Evolutionary conservation across 2,113 vertebrate genomes (phyloP).

Genomic region (Pimephales promelas): DNA sequence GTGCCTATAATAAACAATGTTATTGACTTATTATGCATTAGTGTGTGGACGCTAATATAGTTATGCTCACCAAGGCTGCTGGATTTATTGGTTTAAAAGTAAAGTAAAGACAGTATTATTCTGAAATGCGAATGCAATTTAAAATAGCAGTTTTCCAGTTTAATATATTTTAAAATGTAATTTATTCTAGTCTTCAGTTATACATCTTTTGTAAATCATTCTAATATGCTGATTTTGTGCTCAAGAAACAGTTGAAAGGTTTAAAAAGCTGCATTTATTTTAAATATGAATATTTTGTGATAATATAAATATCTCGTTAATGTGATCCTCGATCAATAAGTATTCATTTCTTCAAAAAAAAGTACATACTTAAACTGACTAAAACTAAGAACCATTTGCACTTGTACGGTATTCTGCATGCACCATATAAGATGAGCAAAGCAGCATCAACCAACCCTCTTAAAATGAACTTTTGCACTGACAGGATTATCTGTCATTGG

Average conservation of each 20-base stretch:
- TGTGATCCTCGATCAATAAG: neutral
- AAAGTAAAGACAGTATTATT: no score
- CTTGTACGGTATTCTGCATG: neutral
- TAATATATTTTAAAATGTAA: no score
- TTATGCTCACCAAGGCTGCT: no score
- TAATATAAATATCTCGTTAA: neutral
- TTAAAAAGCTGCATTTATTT: no score
- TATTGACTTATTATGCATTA: no score
- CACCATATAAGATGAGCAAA: neutral
- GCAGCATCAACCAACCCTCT: neutral
- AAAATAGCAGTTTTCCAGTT: neutral
- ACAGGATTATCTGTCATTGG: neutral
- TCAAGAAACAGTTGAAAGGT: neutral
- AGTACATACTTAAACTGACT: neutral
- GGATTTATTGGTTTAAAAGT: no score
- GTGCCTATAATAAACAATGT: no score
- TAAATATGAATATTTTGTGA: neutral
- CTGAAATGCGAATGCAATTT: neutral
- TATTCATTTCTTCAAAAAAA: neutral
- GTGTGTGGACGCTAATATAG: no score
- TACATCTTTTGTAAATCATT: neutral
- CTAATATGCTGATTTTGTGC: neutral
- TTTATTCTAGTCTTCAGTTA: neutral
- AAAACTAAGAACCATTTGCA: neutral
- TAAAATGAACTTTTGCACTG: slow-evolving; percentile 30